Base-by-base conservation (phyloP, 2,113 vertebrate species). In the human region DNA sequence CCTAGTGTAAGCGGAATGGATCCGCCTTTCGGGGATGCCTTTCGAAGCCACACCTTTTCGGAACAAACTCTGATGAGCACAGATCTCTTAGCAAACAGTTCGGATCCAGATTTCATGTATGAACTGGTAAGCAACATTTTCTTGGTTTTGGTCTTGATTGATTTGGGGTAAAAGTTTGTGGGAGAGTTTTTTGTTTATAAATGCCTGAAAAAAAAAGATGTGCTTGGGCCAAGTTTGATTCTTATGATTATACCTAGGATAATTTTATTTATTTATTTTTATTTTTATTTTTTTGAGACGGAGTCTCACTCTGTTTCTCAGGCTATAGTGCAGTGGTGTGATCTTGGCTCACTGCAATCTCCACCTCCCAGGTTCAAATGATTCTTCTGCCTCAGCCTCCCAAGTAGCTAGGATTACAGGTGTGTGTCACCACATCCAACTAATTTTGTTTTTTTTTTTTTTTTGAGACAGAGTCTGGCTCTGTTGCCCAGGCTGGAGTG, bases 41-140 rank as follows among this genome's bases (percentile, higher is more conserved):
- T 99, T 99, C 99, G 99, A 98, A 99, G 99, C 99, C 99, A 99
- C 98, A 99, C 99, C 48, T 99, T 99, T 98, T 99, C 99, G 97
- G 99, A 99, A 99, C 99, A 99, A 99, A 99, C 99, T 96, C 98
- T 99, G 98, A 99, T 99, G 99, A 99, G 99, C 99, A 99, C 99
- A 48, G 99, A 99, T 97, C 99, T 99, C 97, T 99, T 99, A 97
- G 99, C 99, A 57, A 99, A 99, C 98, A 99, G 99, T 98, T 99
- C 99, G 50, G 99, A 99, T 98, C 99, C 99, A 98, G 99, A 99
- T 98, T 99, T 99, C 99, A 99, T 99, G 99, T 99, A 99, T 96
- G 99, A 99, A 98, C 98, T 99, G 99, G 99, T 99, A 98, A 99
- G 99, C 97, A 64, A 85, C 59, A 38, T 96, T 94, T 97, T 92